Evolutionary conservation across 2,888 invertebrate species (phyloP), one percentile per base, ranked within the genome.

Genomic region (Thymelicus sylvestris): DNA sequence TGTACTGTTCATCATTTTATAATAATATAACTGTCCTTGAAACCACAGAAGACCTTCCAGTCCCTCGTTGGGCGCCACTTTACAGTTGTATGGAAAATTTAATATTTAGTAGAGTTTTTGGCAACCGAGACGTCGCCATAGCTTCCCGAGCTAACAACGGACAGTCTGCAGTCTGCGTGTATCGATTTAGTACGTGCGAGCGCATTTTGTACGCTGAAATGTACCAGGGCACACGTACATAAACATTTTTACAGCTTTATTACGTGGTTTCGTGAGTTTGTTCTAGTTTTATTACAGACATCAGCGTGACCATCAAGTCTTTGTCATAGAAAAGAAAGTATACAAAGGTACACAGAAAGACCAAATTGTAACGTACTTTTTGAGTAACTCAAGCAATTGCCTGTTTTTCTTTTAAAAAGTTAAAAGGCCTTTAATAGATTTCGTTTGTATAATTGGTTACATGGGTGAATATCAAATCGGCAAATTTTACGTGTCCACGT

Each of bases 151-250:
- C 10, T 8, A 24, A 24, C 24, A 55, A 12, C 24, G 24, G 24
- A 55, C 52, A 55, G 55, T 55, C 52, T 55, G 55, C 24, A 55
- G 55, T 55, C 55, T 55, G 55, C 55, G 24, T 55, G 55, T 55
- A 55, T 55, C 55, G 55, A 55, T 55, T 55, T 24, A 55, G 12
- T 24, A 55, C 55, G 55, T 55, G 5, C 24, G 55, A 55, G 19
- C 55, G 55, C 55, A 55, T 55, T 55, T 55, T 24, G 24, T 55
- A 52, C 15, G 50, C 50, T 15, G 19, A 52, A 52, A 52, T 52
- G 50, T 52, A 52, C 15, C 50, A 19, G 50, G 50, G 50, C 44
- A 44, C 44, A 44, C 44, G 44, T 44, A 12, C 44, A 12, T 12
- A 10, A 44, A 19, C 19, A 15, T 6, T n/a, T 52, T 52, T 48